Percentiles rank a stretch among this genome's conserved stretches.
phyloP scores from a whole-genome alignment of 2,888 invertebrate species.

The Dichetophora obliterata region DNA sequence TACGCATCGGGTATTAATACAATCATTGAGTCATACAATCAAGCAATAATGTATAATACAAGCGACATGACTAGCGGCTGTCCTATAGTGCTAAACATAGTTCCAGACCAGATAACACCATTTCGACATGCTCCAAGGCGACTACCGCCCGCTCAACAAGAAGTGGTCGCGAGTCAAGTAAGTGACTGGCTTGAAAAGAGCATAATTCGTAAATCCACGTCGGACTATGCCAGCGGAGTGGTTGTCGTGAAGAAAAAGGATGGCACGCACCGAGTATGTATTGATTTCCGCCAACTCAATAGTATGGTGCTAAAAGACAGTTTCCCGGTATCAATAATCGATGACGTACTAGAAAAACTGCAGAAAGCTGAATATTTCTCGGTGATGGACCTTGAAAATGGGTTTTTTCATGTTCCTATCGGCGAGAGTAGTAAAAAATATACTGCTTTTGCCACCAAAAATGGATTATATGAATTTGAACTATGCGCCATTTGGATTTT shows the following conservation, averaged over 20 bases:
- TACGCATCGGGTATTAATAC: no score
- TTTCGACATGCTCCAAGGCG: not conserved
- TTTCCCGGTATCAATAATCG: not conserved
- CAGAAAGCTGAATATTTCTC: not conserved
- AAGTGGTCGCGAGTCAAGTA: not conserved
- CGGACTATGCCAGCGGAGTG: not conserved
- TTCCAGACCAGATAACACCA: not conserved
- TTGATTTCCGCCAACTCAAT: not conserved
- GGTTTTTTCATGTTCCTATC: constrained; percentile 12
- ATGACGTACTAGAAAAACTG: not conserved
- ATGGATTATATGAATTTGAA: constrained; percentile 40
- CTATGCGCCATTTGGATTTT: constrained; percentile 9
- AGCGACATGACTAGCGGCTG: no score
- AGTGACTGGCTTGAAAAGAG: no score
- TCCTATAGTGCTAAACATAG: no score
- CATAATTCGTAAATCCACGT: not conserved
- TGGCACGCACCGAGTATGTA: not conserved
- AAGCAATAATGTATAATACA: no score
- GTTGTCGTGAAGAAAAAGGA: not conserved
- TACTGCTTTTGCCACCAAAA: constrained; percentile 29
- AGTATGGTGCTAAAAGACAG: not conserved
- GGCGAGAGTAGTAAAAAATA: constrained; percentile 37
- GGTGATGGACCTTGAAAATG: not conserved
- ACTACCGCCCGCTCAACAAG: not conserved
- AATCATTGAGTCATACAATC: no score